phyloP scores from a whole-genome alignment of 1,140 invertebrate species.

The Caenorhabditis tropicalis region DNA sequence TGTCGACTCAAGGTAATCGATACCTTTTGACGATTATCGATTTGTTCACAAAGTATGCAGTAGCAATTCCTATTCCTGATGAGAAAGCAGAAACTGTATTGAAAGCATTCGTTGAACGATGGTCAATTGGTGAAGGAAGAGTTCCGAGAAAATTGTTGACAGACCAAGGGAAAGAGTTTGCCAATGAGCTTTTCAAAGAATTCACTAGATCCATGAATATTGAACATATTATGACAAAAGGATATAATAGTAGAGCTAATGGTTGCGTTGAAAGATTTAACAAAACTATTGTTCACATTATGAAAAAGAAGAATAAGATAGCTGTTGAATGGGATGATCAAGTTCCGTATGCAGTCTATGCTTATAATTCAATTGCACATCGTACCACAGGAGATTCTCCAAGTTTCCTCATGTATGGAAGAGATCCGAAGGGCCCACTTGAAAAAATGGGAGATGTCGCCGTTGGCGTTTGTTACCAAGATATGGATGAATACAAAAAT shows the following conservation, averaged over 20 bases:
- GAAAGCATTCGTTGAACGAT: slow-evolving; percentile 1
- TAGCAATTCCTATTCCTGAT: background rate
- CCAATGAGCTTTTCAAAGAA: background rate
- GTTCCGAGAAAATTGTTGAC: background rate
- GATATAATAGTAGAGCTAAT: slow-evolving; percentile 42
- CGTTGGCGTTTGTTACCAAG: background rate
- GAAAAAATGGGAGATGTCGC: background rate
- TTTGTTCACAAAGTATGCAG: slow-evolving; percentile 27
- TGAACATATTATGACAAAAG: background rate
- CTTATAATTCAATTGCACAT: background rate
- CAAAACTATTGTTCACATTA: background rate
- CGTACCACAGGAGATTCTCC: background rate
- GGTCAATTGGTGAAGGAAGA: slow-evolving; percentile 19
- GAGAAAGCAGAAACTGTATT: slow-evolving; percentile 19
- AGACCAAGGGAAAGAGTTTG: slow-evolving; percentile 25
- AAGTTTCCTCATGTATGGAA: background rate
- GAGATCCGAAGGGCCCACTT: background rate
- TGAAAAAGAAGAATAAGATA: background rate
- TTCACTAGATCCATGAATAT: background rate
- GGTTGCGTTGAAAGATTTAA: slow-evolving; percentile 39
- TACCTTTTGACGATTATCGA: slow-evolving; percentile 41
- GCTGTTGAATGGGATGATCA: slow-evolving; percentile 6
- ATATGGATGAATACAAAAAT: slow-evolving; percentile 8
- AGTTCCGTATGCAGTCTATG: background rate
- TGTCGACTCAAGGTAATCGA: slow-evolving; percentile 5